phyloP scores from a whole-genome alignment of 2,797 vertebrate genomes.

The Chelon labrosus region DNA sequence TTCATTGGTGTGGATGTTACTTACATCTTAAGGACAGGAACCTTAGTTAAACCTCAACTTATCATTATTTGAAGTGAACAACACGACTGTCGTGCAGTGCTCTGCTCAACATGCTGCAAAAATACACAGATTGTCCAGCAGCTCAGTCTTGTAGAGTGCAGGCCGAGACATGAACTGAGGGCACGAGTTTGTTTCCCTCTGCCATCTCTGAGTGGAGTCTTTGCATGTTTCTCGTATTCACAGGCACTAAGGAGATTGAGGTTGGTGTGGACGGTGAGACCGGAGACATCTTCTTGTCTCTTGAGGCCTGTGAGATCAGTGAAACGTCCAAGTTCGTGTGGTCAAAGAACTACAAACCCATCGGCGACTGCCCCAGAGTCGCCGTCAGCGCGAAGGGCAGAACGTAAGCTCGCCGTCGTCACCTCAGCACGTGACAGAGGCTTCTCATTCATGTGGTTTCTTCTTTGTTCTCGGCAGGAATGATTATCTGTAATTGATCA shows the following conservation, averaged over 20 bases:
- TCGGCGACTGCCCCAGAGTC: conserved; percentile 86
- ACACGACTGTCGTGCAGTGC: too few relatives aligned
- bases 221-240: neutral
- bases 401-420: conserved; percentile 80
- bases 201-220: neutral
- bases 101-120: too few relatives aligned
- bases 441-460: neutral
- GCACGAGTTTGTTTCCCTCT: neutral
- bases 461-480: neutral
- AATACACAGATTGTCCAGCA: too few relatives aligned
- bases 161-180: too few relatives aligned
- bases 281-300: conserved; percentile 93
- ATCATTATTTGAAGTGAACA: too few relatives aligned
- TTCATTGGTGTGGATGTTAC: too few relatives aligned
- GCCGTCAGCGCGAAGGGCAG: conserved; percentile 82
- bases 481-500: neutral
- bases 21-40: too few relatives aligned
- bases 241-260: conserved; percentile 92
- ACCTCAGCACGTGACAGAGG: neutral
- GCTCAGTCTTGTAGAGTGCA: too few relatives aligned
- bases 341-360: conserved; percentile 94
- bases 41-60: too few relatives aligned
- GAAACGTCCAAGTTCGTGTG: conserved; percentile 92
- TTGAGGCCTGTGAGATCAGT: conserved; percentile 91
- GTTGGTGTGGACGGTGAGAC: conserved; percentile 92